Evolutionary conservation across 2,797 vertebrate species (phyloP).

Genomic region (Eulemur mongoz): DNA sequence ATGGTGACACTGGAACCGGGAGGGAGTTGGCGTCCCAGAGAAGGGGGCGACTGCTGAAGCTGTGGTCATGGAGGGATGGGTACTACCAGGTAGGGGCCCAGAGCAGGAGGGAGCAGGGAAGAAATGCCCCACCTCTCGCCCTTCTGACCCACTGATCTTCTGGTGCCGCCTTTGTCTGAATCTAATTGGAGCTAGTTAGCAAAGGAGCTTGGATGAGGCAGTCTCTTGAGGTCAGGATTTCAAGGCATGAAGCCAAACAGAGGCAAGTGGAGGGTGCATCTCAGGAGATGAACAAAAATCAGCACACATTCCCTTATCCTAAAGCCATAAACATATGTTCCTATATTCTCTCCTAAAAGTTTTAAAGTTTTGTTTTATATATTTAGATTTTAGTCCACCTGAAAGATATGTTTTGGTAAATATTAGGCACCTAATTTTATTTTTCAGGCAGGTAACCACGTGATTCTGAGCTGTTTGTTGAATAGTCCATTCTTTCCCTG

Average conservation of each 20-base stretch:
- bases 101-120: not conserved
- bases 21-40: not conserved
- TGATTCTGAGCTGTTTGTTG: not conserved
- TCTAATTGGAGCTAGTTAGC: not conserved
- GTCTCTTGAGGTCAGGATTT: not conserved
- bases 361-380: slow-evolving; percentile 46
- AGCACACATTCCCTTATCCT: not conserved
- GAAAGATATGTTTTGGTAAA: not conserved
- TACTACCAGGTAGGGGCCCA: not conserved
- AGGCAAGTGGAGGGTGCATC: not conserved
- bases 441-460: not conserved
- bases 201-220: not conserved
- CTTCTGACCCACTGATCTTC: not conserved
- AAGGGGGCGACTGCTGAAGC: not conserved
- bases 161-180: not conserved
- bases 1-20: not conserved
- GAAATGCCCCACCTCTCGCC: not conserved
- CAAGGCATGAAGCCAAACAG: slow-evolving; percentile 16
- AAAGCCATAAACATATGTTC: not conserved
- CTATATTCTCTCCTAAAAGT: not conserved
- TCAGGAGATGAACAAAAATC: not conserved
- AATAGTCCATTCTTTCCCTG: not conserved
- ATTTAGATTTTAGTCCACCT: not conserved
- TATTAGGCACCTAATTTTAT: not conserved
- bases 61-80: not conserved